These are phyloP conservation scores for Sturmia bella DNA, from an alignment of 2,888 invertebrate genomes.

Conservation along the genomic window DNA sequence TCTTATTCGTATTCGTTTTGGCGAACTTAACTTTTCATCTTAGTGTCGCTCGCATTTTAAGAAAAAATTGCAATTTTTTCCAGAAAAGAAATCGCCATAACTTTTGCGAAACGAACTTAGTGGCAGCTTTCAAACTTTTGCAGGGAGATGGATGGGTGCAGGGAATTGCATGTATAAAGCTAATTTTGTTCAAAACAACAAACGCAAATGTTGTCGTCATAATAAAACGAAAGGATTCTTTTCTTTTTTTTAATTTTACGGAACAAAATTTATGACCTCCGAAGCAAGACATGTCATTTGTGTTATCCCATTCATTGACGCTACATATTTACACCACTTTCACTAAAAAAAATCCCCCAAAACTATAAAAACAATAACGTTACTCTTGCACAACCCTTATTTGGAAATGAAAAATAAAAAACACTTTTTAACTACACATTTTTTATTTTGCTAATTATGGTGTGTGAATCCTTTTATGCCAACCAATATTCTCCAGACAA, in stretches of 20 bases:
- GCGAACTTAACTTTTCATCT: no score
- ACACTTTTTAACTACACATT: neutral
- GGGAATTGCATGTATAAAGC: no score
- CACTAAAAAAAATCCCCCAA: slow-evolving; percentile 44
- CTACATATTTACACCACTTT: slow-evolving; percentile 27
- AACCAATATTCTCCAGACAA: slow-evolving; percentile 59
- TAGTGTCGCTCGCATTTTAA: no score
- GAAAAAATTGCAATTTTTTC: no score
- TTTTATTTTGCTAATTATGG: neutral
- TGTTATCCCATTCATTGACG: slow-evolving; percentile 29
- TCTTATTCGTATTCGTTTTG: no score
- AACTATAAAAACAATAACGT: slow-evolving; percentile 54
- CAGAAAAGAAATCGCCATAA: no score
- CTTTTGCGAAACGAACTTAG: no score
- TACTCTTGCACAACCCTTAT: slow-evolving; percentile 42
- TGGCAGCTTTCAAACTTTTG: no score
- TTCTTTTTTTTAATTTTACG: neutral
- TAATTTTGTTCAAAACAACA: no score
- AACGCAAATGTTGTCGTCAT: no score
- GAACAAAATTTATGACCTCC: slow-evolving; percentile 19
- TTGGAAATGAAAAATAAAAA: neutral
- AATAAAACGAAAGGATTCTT: neutral
- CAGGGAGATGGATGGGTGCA: no score
- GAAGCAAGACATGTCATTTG: neutral
- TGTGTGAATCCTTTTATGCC: slow-evolving; percentile 30